These are phyloP conservation scores for Coreoperca whiteheadi DNA, from an alignment of 2,113 vertebrate species.

Conservation along the genomic window DNA sequence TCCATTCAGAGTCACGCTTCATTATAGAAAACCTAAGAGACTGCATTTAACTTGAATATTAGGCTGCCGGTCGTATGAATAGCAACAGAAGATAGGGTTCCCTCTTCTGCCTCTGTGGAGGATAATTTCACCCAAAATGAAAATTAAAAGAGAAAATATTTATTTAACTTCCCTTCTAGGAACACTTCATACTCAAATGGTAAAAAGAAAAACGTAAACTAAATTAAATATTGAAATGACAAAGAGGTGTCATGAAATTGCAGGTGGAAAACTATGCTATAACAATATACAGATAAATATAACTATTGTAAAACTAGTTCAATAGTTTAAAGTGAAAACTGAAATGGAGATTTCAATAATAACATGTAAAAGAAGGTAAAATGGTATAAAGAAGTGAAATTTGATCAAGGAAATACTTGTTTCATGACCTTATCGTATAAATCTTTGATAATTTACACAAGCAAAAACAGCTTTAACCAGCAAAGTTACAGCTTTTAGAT, in stretches of 20 bases:
- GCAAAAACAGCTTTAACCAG: background rate
- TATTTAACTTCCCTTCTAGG: background rate
- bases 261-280: background rate
- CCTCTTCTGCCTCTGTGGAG: background rate
- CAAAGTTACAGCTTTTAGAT: background rate
- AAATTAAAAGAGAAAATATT: background rate
- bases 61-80: constrained; percentile 9
- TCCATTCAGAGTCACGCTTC: constrained; percentile 27
- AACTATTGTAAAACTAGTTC: background rate
- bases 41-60: constrained; percentile 24
- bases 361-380: background rate
- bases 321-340: background rate
- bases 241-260: background rate
- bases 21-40: constrained; percentile 19
- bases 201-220: background rate
- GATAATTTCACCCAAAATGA: background rate
- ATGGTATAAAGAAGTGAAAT: background rate
- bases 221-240: constrained; percentile 5
- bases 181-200: background rate
- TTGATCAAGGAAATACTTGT: background rate
- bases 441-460: background rate
- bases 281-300: too few relatives aligned
- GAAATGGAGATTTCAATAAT: background rate
- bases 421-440: too few relatives aligned
- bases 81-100: background rate